Conservation (phyloP, 2,113 vertebrate genomes). For the Cettia cetti region DNA sequence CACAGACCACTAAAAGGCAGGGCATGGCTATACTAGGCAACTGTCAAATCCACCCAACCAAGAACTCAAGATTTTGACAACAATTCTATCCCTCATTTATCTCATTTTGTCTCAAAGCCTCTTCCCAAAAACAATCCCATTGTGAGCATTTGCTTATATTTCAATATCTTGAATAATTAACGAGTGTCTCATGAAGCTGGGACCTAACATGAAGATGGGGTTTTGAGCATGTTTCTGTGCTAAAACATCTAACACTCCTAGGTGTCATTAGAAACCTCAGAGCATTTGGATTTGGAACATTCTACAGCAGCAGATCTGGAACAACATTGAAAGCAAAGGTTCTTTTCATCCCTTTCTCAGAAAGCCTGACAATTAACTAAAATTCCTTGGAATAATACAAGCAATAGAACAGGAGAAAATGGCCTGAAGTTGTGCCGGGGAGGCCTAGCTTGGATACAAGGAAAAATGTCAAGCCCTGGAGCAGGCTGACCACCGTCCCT, state of each 20-base stretch:
- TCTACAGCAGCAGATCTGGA: neutral
- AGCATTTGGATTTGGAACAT: neutral
- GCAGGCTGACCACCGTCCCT: neutral
- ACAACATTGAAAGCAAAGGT: neutral
- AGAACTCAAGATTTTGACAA: neutral
- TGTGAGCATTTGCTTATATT: neutral
- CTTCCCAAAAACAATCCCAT: neutral
- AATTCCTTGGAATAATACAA: neutral
- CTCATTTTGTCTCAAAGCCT: neutral
- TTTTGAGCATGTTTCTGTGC: neutral
- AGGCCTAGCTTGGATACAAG: neutral
- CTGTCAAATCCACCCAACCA: neutral
- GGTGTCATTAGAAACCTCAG: neutral
- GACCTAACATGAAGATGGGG: neutral
- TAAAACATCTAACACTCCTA: neutral
- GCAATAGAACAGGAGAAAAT: neutral
- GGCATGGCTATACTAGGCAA: neutral
- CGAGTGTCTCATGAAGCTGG: fast-evolving
- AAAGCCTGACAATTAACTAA: neutral
- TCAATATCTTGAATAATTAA: neutral
- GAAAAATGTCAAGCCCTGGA: neutral
- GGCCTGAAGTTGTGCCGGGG: neutral
- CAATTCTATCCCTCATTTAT: neutral
- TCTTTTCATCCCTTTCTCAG: neutral
- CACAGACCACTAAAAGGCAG: neutral